phyloP scores from a whole-genome alignment of 2,113 vertebrate genomes.

The Suncus etruscus region DNA sequence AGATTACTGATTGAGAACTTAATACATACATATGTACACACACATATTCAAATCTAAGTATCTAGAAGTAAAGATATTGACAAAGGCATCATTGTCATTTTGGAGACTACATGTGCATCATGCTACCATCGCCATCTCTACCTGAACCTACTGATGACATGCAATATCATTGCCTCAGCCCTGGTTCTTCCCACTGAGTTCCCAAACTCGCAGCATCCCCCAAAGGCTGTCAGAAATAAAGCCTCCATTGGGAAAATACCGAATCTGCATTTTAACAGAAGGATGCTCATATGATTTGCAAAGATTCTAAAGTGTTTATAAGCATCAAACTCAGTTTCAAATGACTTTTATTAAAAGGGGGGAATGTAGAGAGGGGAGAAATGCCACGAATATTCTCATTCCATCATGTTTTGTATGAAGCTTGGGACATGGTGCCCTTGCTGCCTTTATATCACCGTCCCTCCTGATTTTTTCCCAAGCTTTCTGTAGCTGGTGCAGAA shows the following conservation, averaged over 20 bases:
- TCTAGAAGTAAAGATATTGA: no score
- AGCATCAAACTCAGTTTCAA: conserved; percentile 15
- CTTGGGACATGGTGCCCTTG: conserved; percentile 37
- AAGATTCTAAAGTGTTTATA: conserved; percentile 10
- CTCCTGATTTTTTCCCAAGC: conserved; percentile 29
- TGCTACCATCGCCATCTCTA: no score
- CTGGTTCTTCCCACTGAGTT: not conserved
- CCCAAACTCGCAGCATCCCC: not conserved
- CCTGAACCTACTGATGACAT: no score
- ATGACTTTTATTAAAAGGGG: not conserved
- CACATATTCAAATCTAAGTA: not conserved
- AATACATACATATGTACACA: not conserved
- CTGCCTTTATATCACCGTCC: conserved; percentile 67
- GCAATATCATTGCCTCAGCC: not conserved
- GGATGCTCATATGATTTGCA: not conserved
- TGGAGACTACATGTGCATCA: not conserved
- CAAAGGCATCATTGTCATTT: not conserved
- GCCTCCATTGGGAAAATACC: not conserved
- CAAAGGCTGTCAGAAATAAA: not conserved
- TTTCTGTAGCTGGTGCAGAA: conserved; percentile 83
- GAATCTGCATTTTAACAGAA: not conserved
- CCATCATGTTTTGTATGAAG: conserved; percentile 35
- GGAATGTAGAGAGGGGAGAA: not conserved
- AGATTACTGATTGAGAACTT: not conserved
- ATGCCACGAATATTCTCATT: not conserved